Evolutionary conservation across 1,140 invertebrate genomes (phyloP).

Genomic region (Pteromalus puparum): DNA sequence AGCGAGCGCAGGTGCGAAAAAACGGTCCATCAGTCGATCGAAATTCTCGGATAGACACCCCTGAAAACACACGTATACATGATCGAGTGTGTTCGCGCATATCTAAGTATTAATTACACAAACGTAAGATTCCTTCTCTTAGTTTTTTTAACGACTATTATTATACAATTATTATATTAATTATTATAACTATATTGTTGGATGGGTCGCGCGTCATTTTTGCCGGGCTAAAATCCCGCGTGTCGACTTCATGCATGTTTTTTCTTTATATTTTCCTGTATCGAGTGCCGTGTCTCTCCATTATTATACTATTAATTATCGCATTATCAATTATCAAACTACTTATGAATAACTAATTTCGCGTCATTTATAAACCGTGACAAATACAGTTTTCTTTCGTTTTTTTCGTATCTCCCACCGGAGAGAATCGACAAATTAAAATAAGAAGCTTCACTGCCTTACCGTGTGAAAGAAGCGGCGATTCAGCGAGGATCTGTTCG

Average conservation of each 20-base stretch:
- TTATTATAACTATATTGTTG: slow-evolving; percentile 50
- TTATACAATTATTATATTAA: slow-evolving; percentile 51
- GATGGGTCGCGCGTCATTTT: slow-evolving; percentile 46
- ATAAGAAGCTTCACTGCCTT: slow-evolving; percentile 8
- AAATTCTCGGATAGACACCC: slow-evolving; percentile 10
- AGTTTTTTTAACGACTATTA: slow-evolving; percentile 51
- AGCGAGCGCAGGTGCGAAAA: slow-evolving; percentile 6
- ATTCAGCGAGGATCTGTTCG: slow-evolving; percentile 11
- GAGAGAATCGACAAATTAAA: neutral
- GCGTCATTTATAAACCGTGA: neutral
- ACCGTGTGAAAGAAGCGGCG: slow-evolving; percentile 19
- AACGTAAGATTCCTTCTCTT: slow-evolving; percentile 37
- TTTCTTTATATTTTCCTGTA: slow-evolving; percentile 20
- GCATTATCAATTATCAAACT: slow-evolving; percentile 25
- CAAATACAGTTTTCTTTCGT: slow-evolving; percentile 9
- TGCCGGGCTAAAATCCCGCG: slow-evolving; percentile 11
- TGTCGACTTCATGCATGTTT: slow-evolving; percentile 42
- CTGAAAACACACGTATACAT: neutral
- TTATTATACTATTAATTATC: slow-evolving; percentile 49
- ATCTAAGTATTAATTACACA: slow-evolving; percentile 44
- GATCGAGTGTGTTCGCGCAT: neutral
- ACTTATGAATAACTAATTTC: slow-evolving; percentile 29
- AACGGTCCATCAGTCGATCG: slow-evolving; percentile 14
- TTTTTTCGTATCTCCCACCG: neutral
- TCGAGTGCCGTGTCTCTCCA: slow-evolving; percentile 38